These are phyloP conservation scores for Acanthoscelides obtectus DNA, from an alignment of 2,888 invertebrate genomes.

Conservation along the genomic window DNA sequence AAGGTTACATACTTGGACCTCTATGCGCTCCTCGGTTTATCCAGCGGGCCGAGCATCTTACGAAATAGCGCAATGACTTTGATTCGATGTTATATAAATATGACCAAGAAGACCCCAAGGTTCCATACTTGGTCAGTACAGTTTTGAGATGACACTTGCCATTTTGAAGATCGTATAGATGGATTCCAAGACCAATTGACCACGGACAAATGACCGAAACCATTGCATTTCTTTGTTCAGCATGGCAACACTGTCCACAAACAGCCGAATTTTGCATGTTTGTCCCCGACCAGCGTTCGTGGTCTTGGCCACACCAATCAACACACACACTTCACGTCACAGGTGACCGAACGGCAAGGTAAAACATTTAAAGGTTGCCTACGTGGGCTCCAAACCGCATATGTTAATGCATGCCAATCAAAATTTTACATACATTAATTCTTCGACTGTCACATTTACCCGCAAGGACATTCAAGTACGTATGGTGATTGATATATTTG, in stretches of 20 bases:
- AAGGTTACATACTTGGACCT: no score
- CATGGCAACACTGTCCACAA: not conserved
- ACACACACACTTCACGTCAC: not conserved
- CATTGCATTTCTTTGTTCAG: no score
- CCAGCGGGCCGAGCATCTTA: no score
- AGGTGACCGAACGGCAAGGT: not conserved
- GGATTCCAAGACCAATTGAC: no score
- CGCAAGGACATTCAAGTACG: not conserved
- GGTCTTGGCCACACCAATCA: not conserved
- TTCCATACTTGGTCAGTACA: no score
- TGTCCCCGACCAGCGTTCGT: not conserved
- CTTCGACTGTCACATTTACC: not conserved
- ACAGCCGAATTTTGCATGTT: not conserved
- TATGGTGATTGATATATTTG: not conserved
- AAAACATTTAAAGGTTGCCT: not conserved
- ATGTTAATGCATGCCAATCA: not conserved
- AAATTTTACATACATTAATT: not conserved
- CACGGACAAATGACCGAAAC: no score
- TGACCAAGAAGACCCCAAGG: no score
- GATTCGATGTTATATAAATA: no score
- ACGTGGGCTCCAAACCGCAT: not conserved
- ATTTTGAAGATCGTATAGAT: no score
- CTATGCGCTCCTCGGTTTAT: no score
- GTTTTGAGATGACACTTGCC: no score
- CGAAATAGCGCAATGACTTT: no score